Evolutionary conservation across 2,113 vertebrate species (phyloP).

Genomic region (Emberiza fucata): DNA sequence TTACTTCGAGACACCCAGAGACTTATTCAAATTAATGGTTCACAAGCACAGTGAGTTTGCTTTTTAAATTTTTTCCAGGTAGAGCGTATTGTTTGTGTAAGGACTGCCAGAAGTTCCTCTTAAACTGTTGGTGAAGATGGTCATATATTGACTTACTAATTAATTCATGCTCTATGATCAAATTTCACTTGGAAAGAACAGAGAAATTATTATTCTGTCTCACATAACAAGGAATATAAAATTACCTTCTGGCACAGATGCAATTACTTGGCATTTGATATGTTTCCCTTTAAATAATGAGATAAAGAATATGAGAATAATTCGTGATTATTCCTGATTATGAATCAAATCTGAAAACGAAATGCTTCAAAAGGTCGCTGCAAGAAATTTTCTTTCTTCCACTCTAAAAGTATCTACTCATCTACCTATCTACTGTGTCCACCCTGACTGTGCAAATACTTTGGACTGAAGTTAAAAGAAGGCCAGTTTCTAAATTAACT

Average conservation of each 20-base stretch:
- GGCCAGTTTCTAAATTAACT: background rate
- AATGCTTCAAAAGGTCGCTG: background rate
- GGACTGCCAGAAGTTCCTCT: background rate
- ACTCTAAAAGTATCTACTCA: background rate
- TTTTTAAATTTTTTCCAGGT: background rate
- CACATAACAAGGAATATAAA: background rate
- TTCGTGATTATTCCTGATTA: background rate
- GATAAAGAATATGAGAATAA: background rate
- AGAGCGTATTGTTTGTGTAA: background rate
- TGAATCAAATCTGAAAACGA: background rate
- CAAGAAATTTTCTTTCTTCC: background rate
- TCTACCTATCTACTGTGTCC: background rate
- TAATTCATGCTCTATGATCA: background rate
- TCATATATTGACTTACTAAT: background rate
- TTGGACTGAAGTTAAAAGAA: background rate
- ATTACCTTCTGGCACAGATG: background rate
- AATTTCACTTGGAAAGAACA: background rate
- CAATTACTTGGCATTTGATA: background rate
- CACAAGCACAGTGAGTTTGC: background rate
- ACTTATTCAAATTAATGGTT: slow-evolving; percentile 2
- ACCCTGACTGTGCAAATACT: background rate
- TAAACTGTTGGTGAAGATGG: background rate
- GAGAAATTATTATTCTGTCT: background rate
- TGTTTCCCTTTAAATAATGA: background rate
- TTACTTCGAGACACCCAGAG: background rate